Evolutionary conservation across 1,140 invertebrate genomes (phyloP), one percentile per base, ranked within the genome.

Genomic region (Drosophila subpulchrella): DNA sequence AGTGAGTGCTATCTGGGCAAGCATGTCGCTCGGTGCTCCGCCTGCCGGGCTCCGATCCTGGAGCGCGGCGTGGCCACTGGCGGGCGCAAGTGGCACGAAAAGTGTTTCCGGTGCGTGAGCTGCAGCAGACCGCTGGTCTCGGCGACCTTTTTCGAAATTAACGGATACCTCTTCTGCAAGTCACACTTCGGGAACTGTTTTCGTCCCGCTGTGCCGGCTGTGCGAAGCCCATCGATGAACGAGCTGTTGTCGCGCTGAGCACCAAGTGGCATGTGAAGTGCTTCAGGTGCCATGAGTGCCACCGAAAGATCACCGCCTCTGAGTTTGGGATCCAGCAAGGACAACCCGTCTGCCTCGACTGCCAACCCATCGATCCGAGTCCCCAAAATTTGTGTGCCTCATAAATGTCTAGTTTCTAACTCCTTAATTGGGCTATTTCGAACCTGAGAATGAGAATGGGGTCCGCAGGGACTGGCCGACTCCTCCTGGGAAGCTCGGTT

Each of bases 391-490:
- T 34, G 46, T n/a, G n/a, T 39, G 27, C 20, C 41, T 17, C 4
- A 42, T 38, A 34, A 54, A 48, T 39, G 27, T 51, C 17, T 46
- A 20, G 13, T 34, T 13, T 15, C n/a, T 32, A 34, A 13, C 5
- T 17, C 24, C 1, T 15, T 34, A 24, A 8, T 15, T 12, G 54
- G 30, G 2, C 6, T 57, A 1, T n/a, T 48, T 32, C 10, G 39
- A 77, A 91, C 90, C 67, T 92, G 92, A 1, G 89, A 91, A 73
- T 96, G 95, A 13, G 95, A 95, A 24, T 95, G 96, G 41, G 94
- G 93, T 4, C 93, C 93, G 89, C 97, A 98, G 1, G 96, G 96
- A 90, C 94, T 95, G 0, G 95, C 95, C 10, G 93, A 92, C 44
- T 93, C 92, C 54, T 86, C 84, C 48, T 71, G 76, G 30, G 91